phyloP scores from a whole-genome alignment of 2,113 vertebrate genomes.

The Microtus oregoni region DNA sequence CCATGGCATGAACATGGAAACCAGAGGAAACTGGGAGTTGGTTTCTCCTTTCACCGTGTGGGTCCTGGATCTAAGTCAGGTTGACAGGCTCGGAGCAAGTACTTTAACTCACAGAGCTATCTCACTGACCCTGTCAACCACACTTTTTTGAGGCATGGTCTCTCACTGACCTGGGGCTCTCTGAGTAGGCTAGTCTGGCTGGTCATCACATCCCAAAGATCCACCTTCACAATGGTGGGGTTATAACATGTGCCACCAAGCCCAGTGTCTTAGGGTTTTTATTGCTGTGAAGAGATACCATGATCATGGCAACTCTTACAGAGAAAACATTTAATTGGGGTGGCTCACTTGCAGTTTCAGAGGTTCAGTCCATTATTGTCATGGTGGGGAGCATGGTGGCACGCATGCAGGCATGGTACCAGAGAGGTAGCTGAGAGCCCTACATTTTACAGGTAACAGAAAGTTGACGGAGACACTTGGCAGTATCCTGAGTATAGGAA shows the following conservation, averaged over 20 bases:
- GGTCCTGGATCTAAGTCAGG: neutral
- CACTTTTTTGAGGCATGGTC: neutral
- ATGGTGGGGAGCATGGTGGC: too few species aligned
- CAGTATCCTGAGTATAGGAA: too few species aligned
- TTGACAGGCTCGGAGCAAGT: neutral
- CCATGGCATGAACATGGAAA: neutral
- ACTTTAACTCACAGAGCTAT: neutral
- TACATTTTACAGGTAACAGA: too few species aligned
- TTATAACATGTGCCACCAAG: neutral
- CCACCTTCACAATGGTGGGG: neutral
- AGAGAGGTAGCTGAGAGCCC: too few species aligned
- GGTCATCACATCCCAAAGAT: neutral
- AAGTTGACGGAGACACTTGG: too few species aligned
- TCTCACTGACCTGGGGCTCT: neutral
- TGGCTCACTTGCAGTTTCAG: too few species aligned
- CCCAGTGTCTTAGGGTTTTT: too few species aligned
- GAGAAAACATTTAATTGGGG: too few species aligned
- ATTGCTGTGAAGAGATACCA: too few species aligned
- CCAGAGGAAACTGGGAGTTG: neutral
- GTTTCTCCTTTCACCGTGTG: neutral
- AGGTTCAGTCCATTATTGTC: too few species aligned
- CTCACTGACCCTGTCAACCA: neutral
- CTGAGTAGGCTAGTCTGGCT: neutral
- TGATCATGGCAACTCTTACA: too few species aligned
- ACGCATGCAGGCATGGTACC: too few species aligned